These are phyloP conservation scores for Batillaria attramentaria DNA, from an alignment of 1,140 invertebrate genomes.

Conservation along the genomic window DNA sequence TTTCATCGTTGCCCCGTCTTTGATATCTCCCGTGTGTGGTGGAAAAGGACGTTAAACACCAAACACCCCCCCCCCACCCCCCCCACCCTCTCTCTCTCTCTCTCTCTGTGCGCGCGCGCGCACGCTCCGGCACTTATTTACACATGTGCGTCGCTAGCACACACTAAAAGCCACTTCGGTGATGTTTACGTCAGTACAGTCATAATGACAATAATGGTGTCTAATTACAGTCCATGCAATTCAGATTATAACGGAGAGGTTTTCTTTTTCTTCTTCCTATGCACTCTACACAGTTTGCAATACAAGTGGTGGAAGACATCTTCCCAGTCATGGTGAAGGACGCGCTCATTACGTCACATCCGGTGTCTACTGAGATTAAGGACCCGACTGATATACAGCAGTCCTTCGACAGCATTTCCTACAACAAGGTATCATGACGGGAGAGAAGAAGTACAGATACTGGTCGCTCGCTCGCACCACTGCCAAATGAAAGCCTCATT, in stretches of 20 bases:
- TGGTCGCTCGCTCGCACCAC: no score
- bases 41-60: no score
- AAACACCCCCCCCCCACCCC: no score
- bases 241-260: no score
- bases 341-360: conserved; percentile 73
- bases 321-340: conserved; percentile 70
- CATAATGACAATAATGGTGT: neutral
- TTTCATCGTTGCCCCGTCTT: no score
- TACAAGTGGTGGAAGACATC: conserved; percentile 65
- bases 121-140: neutral
- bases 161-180: neutral
- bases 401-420: conserved; percentile 69
- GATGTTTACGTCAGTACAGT: neutral
- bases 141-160: neutral
- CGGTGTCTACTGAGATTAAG: conserved; percentile 65
- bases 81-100: no score
- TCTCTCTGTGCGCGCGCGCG: neutral
- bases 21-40: no score
- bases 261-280: neutral
- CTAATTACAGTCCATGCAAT: no score
- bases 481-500: no score
- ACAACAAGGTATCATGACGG: conserved; percentile 71
- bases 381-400: conserved; percentile 67
- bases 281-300: conserved; percentile 55
- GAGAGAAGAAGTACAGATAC: no score